These are phyloP conservation scores for Candoia aspera DNA, from an alignment of 2,113 vertebrate species.

Conservation along the genomic window DNA sequence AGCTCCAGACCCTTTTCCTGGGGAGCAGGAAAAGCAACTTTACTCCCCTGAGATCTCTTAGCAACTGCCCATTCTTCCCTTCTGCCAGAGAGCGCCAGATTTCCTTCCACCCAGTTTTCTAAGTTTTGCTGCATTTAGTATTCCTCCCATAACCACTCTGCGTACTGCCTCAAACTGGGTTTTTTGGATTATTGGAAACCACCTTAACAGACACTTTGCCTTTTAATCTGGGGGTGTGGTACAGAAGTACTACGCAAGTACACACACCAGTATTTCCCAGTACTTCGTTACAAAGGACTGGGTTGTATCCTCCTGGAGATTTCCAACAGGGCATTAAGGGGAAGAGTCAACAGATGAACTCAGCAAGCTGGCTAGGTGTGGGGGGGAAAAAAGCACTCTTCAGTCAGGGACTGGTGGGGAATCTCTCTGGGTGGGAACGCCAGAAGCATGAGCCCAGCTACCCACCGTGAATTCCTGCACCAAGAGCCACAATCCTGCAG, in stretches of 20 bases:
- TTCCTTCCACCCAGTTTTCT: no score
- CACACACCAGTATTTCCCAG: no score
- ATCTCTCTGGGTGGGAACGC: slow-evolving; percentile 22
- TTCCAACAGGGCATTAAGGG: not conserved
- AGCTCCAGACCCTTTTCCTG: no score
- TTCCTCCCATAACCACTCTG: not conserved
- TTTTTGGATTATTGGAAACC: not conserved
- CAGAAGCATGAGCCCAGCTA: not conserved
- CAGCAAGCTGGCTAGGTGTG: not conserved
- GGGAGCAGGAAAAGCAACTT: no score
- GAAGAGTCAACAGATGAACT: not conserved
- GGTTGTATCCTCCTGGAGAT: not conserved
- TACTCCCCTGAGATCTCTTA: no score
- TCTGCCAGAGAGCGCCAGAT: no score
- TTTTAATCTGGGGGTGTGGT: no score
- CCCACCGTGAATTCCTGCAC: accelerated
- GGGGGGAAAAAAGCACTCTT: slow-evolving; percentile 19
- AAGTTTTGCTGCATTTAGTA: not conserved
- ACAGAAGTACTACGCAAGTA: no score
- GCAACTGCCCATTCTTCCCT: no score
- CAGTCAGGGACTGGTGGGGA: not conserved
- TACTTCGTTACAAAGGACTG: not conserved
- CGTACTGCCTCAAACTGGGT: not conserved
- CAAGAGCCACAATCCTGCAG: not conserved
- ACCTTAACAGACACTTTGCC: no score